Base-by-base conservation (phyloP, 1,140 invertebrate species). In the Chironomus striatipennis region DNA sequence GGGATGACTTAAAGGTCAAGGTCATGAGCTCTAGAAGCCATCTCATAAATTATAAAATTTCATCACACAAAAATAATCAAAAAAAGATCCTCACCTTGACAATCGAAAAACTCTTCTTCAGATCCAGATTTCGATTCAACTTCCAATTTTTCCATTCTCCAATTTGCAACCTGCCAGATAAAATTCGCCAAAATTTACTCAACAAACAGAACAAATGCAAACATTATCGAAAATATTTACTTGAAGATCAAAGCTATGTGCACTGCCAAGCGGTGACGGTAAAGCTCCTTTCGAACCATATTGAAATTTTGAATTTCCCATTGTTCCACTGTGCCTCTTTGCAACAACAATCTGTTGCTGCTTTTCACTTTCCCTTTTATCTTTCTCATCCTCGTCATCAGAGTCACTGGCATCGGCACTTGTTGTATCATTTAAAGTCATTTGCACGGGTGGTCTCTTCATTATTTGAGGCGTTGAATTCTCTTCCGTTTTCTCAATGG, bases 41-140 rank as follows among this genome's bases (percentile, higher is more conserved):
- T n/a, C n/a, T n/a, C 24, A 34, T 5, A 34, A 34, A 34, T 34
- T 5, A 34, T 34, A 34, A 34, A 34, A 34, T 34, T 34, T 34
- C 5, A 34, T 34, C 24, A 34, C 24, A 34, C 24, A 34, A 34
- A 34, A 34, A 34, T 34, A 34, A 57, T 43, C 42, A 7, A 70
- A 1, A n/a, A n/a, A n/a, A n/a, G n/a, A n/a, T n/a, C n/a, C 80
- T 82, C 84, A 91, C 90, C 90, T 85, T 90, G 84, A 79, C 93
- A 95, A 82, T 96, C 93, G 81, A 94, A 96, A 83, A 93, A 96
- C 83, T 96, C 94, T 77, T 97, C 93, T 78, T 93, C 92, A 74
- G 92, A 94, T 70, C 88, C 90, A 9, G 90, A 90, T 78, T 92
- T 91, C 7, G 92, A 92, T 81, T 93, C 91, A 2, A 94, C 93